Evolutionary conservation across 2,113 vertebrate genomes (phyloP), one percentile per base, ranked within the genome.

Genomic region (Dipodomys ordii): DNA sequence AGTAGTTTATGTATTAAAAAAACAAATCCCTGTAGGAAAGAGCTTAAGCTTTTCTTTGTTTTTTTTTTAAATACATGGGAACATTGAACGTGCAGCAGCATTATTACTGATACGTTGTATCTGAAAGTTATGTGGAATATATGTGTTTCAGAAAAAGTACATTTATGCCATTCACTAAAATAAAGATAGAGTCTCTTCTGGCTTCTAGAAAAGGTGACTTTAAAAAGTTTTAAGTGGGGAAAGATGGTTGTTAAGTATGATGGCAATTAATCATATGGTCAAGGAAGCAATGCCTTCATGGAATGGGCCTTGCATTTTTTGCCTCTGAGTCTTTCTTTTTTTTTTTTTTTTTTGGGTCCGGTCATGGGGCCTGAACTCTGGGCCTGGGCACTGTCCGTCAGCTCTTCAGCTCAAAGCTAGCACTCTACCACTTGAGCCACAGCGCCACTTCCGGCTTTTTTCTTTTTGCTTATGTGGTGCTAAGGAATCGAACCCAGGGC

Each of bases 231-330:
- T 44, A 12, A 25, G 18, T 7, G 39, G 64, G 25, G 65, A n/a
- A 39, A 62, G 12, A n/a, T 53, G 22, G 30, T 11, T 35, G 27
- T 81, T 77, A 88, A 91, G 27, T 83, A n/a, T 35, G 60, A 57
- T 53, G 32, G 71, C 15, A 57, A 57, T 57, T 57, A 57, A 57
- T 68, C 77, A 84, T 79, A 19, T 49, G 76, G 68, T 32, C 53
- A 81, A 73, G 73, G 57, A 79, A 67, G 28, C 39, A 80, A 60
- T 9, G 16, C 8, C 46, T 87, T 11, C 44, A 44, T 16, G 49
- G 18, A 9, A 10, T 2, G 18, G 44, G 93, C 28, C 80, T 95
- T 93, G 95, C 91, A 72, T 53, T 90, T 93, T 39, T 46, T 57
- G 46, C 49, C 0, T 10, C 53, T 49, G 1, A 27, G n/a, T 20